These are phyloP conservation scores for Pyrrhia umbra DNA, from an alignment of 2,888 invertebrate species.

Conservation along the genomic window DNA sequence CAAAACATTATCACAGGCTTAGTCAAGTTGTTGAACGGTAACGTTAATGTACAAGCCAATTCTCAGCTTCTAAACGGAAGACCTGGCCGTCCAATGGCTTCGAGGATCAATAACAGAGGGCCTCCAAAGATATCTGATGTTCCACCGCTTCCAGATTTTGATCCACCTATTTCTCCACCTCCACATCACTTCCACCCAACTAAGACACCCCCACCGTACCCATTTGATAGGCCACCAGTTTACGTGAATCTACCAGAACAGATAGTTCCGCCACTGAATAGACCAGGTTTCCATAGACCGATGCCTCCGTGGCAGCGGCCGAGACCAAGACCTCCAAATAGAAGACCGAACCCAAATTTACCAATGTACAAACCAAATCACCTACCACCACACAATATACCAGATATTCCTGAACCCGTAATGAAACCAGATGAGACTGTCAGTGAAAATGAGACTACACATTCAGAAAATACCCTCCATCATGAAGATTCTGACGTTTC, in stretches of 20 bases:
- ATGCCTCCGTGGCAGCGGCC: slow-evolving; percentile 93
- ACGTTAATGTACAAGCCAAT: slow-evolving; percentile 95
- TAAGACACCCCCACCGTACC: slow-evolving; percentile 92
- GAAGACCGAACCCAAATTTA: slow-evolving; percentile 88
- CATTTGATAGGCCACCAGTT: slow-evolving; percentile 93
- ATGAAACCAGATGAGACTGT: slow-evolving; percentile 70
- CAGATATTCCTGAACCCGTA: slow-evolving; percentile 75
- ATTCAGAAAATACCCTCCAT: slow-evolving; percentile 80
- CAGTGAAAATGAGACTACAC: slow-evolving; percentile 81
- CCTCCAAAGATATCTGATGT: slow-evolving; percentile 96
- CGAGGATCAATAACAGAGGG: slow-evolving; percentile 96
- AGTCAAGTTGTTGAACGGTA: slow-evolving; percentile 96
- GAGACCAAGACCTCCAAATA: slow-evolving; percentile 89
- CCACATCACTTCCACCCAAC: slow-evolving; percentile 84
- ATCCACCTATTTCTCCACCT: slow-evolving; percentile 87
- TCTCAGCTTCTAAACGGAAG: slow-evolving; percentile 91
- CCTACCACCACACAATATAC: slow-evolving; percentile 83
- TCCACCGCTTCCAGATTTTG: slow-evolving; percentile 92
- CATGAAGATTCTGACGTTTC: slow-evolving; percentile 73
- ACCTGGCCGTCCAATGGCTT: slow-evolving; percentile 92
- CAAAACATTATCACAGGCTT: slow-evolving; percentile 97
- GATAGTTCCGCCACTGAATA: slow-evolving; percentile 91
- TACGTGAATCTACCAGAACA: slow-evolving; percentile 94
- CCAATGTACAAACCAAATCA: slow-evolving; percentile 92
- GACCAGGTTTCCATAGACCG: slow-evolving; percentile 91